phyloP scores from a whole-genome alignment of 2,797 vertebrate species.

The Eulemur albifrons region DNA sequence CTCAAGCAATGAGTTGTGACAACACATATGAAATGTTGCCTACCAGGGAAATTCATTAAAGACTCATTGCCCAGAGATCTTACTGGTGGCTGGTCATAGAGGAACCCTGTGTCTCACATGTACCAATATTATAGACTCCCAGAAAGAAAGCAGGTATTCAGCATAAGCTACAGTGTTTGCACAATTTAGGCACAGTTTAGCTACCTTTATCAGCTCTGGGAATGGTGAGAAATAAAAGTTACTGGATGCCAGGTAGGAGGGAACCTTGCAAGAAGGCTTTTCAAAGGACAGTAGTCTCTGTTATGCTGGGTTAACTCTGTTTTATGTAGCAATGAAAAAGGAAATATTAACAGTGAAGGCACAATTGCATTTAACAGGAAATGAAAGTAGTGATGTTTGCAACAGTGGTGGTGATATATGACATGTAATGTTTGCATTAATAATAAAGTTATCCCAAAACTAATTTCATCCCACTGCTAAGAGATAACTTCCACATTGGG shows the following conservation, averaged over 20 bases:
- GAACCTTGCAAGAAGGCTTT: neutral
- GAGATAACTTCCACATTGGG: fast-evolving
- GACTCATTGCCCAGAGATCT: neutral
- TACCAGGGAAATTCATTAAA: neutral
- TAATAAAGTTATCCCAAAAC: neutral
- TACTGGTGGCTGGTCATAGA: neutral
- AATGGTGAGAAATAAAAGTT: neutral
- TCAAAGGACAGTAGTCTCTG: neutral
- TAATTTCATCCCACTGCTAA: neutral
- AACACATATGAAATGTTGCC: neutral
- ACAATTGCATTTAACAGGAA: neutral
- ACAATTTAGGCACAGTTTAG: neutral
- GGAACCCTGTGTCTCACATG: neutral
- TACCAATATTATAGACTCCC: neutral
- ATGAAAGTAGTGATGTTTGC: neutral
- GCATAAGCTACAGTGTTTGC: neutral
- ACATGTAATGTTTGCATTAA: neutral
- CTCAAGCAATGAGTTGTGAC: neutral
- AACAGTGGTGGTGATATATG: neutral
- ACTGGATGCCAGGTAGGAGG: neutral
- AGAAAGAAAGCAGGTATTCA: neutral
- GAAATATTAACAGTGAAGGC: neutral
- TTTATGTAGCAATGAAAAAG: neutral
- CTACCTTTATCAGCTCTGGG: too few species aligned
- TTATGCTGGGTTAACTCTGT: neutral